Evolutionary conservation across 2,888 invertebrate species (phyloP).

Genomic region (Andrena trimmerana): DNA sequence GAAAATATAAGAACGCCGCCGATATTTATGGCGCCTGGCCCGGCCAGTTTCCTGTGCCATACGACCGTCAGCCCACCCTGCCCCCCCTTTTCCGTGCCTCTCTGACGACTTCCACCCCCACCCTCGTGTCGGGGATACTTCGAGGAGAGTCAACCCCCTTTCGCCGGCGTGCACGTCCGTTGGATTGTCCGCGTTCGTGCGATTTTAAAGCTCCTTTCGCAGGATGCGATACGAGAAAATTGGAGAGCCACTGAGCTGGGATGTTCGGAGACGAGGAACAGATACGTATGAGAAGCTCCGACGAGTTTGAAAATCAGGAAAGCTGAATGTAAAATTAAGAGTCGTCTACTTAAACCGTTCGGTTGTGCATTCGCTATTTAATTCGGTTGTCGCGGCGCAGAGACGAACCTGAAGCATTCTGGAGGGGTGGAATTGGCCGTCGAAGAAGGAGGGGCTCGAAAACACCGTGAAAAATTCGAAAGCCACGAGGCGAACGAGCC

Average conservation of each 20-base stretch:
- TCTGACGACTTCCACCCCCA: constrained; percentile 25
- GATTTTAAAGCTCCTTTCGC: background rate
- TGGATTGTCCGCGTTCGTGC: background rate
- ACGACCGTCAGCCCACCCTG: constrained; percentile 26
- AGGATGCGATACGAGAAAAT: background rate
- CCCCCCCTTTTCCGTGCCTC: background rate
- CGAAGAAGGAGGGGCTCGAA: background rate
- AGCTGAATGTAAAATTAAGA: background rate
- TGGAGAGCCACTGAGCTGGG: background rate
- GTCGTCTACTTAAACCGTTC: background rate
- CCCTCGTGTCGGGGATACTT: constrained; percentile 18
- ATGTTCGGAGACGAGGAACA: no score
- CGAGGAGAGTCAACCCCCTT: constrained; percentile 29
- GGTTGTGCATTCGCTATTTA: background rate
- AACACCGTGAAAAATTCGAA: constrained; percentile 18
- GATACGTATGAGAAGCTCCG: no score
- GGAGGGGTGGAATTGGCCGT: constrained; percentile 12
- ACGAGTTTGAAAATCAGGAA: no score
- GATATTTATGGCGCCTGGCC: constrained; percentile 81
- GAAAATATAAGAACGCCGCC: constrained; percentile 84
- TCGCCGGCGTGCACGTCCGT: background rate
- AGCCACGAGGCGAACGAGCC: constrained; percentile 14
- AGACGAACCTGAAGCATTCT: background rate
- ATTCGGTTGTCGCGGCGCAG: background rate
- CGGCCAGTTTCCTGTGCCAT: constrained; percentile 57